Evolutionary conservation across 2,113 vertebrate genomes (phyloP).

Genomic region (Siniperca chuatsi): DNA sequence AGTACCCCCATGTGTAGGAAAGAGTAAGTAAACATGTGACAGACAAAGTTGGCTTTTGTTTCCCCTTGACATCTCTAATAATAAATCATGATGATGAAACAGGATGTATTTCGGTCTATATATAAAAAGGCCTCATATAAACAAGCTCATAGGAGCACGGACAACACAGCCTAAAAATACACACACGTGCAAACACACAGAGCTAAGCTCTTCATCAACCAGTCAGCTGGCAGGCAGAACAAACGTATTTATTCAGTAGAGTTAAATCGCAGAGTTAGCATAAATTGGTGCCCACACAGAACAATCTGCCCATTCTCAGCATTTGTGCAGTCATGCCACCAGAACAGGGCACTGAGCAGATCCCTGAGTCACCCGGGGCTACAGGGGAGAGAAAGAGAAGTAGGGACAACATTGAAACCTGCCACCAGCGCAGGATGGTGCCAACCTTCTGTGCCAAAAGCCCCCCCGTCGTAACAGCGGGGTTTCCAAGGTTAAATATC

Average conservation of each 20-base stretch:
- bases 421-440: constrained; percentile 47
- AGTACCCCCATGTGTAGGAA: background rate
- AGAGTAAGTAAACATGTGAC: background rate
- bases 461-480: background rate
- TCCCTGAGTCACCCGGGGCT: constrained; percentile 54
- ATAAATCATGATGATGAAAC: constrained; percentile 53
- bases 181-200: background rate
- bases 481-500: constrained; percentile 58
- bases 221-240: constrained; percentile 43
- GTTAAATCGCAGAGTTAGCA: constrained; percentile 73
- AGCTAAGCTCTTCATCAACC: constrained; percentile 44
- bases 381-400: constrained; percentile 23
- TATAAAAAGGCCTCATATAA: constrained; percentile 53
- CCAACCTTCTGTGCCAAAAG: constrained; percentile 56
- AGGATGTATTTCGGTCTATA: constrained; percentile 24
- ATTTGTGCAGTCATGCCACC: constrained; percentile 74
- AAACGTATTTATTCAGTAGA: constrained; percentile 67
- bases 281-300: constrained; percentile 64
- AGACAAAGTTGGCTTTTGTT: constrained; percentile 9
- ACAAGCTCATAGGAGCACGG: constrained; percentile 42
- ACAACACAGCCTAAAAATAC: constrained; percentile 59
- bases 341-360: constrained; percentile 44
- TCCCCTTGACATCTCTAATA: constrained; percentile 38
- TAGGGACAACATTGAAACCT: constrained; percentile 42
- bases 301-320: constrained; percentile 75